These are phyloP conservation scores for Xiphorhynchus elegans DNA, from an alignment of 2,113 vertebrate genomes.

Conservation along the genomic window DNA sequence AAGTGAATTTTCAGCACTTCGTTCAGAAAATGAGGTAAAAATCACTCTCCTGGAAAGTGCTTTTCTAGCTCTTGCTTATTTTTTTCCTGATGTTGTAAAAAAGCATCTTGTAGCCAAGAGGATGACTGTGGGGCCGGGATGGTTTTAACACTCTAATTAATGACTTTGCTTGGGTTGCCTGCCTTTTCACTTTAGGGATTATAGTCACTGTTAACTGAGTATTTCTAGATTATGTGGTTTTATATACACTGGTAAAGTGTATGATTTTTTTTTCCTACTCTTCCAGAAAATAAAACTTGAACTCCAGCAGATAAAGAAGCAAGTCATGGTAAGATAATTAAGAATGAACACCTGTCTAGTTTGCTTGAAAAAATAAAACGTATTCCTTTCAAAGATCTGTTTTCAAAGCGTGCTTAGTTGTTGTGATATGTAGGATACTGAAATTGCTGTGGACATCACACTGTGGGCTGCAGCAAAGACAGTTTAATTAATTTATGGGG, in stretches of 20 bases:
- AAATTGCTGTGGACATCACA: not conserved
- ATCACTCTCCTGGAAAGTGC: not conserved
- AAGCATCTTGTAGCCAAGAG: not conserved
- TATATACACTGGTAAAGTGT: not conserved
- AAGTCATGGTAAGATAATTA: conserved; percentile 83
- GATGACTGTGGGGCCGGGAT: not conserved
- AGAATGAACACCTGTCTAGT: not conserved
- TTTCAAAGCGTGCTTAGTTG: not conserved
- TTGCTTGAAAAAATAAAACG: not conserved
- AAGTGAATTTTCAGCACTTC: conserved; percentile 93
- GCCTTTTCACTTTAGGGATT: not conserved
- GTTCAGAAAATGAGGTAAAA: conserved; percentile 92
- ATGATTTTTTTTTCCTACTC: not conserved
- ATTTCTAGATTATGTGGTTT: not conserved
- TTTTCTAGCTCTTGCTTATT: not conserved
- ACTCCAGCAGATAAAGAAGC: conserved; percentile 85
- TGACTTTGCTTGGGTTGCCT: not conserved
- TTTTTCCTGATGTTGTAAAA: not conserved
- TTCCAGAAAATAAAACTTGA: conserved; percentile 93
- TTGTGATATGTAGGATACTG: not conserved
- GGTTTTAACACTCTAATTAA: not conserved
- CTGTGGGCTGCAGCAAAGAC: not conserved
- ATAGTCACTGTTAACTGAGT: not conserved
- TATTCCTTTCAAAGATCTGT: not conserved
- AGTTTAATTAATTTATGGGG: not conserved